Conservation (phyloP, 2,888 invertebrate species). For the Plemyria rubiginata region DNA sequence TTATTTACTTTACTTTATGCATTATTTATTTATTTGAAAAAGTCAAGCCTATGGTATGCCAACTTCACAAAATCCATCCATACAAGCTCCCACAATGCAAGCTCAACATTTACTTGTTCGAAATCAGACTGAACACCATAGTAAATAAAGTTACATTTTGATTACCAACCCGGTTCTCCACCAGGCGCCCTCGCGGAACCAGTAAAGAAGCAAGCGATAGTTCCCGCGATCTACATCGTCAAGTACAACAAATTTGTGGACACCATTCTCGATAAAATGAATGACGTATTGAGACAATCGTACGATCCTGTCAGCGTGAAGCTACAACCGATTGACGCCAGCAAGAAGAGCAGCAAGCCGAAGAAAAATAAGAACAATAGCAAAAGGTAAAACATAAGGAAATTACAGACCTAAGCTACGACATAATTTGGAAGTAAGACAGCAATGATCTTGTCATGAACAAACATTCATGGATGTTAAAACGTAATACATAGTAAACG, state of each 20-base stretch:
- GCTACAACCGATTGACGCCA: constrained; percentile 83
- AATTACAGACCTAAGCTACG: neutral
- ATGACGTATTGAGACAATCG: constrained; percentile 90
- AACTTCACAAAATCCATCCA: no score
- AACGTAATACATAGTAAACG: no score
- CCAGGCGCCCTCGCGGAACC: constrained; percentile 80
- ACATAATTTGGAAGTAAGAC: no score
- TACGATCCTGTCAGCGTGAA: constrained; percentile 94
- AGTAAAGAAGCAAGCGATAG: constrained; percentile 62
- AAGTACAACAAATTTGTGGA: constrained; percentile 95
- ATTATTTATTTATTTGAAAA: no score
- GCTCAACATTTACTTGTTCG: neutral
- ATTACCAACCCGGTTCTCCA: constrained; percentile 39
- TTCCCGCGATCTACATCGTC: constrained; percentile 90
- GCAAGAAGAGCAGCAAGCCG: constrained; percentile 81
- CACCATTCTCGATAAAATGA: constrained; percentile 92
- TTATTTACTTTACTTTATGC: no score
- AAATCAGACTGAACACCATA: neutral
- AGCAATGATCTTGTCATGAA: no score
- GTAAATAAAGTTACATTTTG: constrained; percentile 5
- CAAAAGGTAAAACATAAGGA: constrained; percentile 60
- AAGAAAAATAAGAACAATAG: constrained; percentile 70
- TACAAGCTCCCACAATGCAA: neutral
- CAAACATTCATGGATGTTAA: no score
- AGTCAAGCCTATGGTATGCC: no score